These are phyloP conservation scores for Apaloderma vittatum DNA, from an alignment of 2,113 vertebrate genomes.

Conservation along the genomic window DNA sequence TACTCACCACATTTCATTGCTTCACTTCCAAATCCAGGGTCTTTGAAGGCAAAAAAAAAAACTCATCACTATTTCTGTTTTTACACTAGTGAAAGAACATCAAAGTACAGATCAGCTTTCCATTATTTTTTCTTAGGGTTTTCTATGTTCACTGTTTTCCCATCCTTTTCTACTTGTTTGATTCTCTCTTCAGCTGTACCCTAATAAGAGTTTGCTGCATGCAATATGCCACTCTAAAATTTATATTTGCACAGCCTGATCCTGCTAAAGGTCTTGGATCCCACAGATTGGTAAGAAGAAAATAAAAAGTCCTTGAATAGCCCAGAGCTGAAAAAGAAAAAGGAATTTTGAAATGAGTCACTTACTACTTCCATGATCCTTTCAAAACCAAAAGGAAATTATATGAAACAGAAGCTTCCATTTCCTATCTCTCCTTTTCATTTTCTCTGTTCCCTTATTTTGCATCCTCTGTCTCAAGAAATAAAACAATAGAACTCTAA, in stretches of 20 bases:
- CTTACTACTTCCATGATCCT: neutral
- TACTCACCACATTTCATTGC: slow-evolving; percentile 46
- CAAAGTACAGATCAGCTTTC: neutral
- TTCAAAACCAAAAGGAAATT: neutral
- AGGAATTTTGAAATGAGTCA: neutral
- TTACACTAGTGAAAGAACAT: neutral
- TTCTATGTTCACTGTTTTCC: neutral
- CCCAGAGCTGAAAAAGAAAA: neutral
- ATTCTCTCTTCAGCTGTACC: neutral
- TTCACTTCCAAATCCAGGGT: neutral
- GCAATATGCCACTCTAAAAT: neutral
- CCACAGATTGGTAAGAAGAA: neutral
- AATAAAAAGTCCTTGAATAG: neutral
- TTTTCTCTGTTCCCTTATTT: neutral
- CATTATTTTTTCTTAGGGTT: neutral
- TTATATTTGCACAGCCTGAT: neutral
- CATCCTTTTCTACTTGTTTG: neutral
- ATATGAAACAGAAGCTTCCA: neutral
- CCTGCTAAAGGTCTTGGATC: neutral
- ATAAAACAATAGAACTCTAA: neutral
- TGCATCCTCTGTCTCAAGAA: neutral
- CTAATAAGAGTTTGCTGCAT: neutral
- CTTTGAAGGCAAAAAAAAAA: neutral
- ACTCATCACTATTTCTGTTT: neutral
- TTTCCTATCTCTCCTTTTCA: neutral